These are phyloP conservation scores for Leptinotarsa lineolata DNA, from an alignment of 1,140 invertebrate species.

Conservation along the genomic window DNA sequence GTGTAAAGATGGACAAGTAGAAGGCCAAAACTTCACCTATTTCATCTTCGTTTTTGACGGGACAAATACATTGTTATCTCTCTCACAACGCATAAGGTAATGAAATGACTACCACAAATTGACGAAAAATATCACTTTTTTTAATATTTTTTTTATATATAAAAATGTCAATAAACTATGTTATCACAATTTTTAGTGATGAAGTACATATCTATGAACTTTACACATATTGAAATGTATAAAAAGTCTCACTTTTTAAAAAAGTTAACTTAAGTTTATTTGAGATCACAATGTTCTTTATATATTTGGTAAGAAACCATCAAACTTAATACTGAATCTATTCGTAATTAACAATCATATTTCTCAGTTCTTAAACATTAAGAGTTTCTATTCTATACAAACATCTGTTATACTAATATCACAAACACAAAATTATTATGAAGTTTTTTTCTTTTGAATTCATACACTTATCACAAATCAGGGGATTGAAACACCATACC, in stretches of 20 bases:
- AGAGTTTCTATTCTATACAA: background rate
- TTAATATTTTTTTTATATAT: background rate
- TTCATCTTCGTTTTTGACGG: too few species aligned
- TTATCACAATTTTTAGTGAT: slow-evolving; percentile 1
- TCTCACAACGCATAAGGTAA: too few species aligned
- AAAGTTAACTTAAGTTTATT: background rate
- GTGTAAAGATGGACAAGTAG: too few species aligned
- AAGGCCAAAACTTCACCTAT: too few species aligned
- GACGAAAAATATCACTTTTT: slow-evolving; percentile 6
- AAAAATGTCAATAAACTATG: slow-evolving; percentile 6
- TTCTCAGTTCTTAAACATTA: slow-evolving; percentile 17
- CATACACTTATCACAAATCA: slow-evolving; percentile 18
- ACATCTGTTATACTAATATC: slow-evolving; percentile 17
- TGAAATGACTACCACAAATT: background rate
- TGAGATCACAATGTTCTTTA: slow-evolving; percentile 8
- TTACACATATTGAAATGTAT: slow-evolving; percentile 1
- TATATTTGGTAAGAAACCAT: background rate
- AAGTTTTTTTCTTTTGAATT: slow-evolving; percentile 13
- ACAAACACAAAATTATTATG: slow-evolving; percentile 10
- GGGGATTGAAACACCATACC: background rate
- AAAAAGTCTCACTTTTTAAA: slow-evolving; percentile 1
- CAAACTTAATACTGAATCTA: slow-evolving; percentile 8
- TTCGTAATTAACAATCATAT: background rate
- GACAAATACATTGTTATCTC: too few species aligned
- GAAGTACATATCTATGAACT: slow-evolving; percentile 2